Percentiles rank a stretch among this genome's conserved stretches.
phyloP scores from a whole-genome alignment of 2,797 vertebrate genomes.

The Clamator glandarius region DNA sequence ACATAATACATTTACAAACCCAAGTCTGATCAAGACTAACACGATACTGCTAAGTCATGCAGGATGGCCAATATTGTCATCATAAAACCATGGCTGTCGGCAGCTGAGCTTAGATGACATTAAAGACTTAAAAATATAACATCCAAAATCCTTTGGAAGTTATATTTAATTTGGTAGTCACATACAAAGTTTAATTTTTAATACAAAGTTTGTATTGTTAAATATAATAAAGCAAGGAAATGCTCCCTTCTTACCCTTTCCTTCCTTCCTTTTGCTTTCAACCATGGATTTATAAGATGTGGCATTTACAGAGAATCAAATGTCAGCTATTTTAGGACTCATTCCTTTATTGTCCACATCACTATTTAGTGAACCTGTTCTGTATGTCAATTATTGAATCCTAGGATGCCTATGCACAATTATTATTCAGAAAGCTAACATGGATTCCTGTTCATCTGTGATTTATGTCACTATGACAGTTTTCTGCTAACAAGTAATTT shows the following conservation, averaged over 20 bases:
- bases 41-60: background rate
- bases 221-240: background rate
- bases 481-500: background rate
- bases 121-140: background rate
- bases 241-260: background rate
- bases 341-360: background rate
- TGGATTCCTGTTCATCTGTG: background rate
- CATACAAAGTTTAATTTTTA: background rate
- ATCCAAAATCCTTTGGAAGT: background rate
- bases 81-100: background rate
- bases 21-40: background rate
- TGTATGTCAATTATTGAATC: background rate
- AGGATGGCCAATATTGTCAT: background rate
- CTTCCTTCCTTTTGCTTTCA: background rate
- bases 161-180: background rate
- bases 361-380: background rate
- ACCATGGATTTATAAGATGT: background rate
- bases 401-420: background rate
- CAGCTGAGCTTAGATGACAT: background rate
- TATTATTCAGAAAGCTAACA: background rate
- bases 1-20: background rate
- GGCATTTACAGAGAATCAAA: background rate
- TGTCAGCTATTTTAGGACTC: constrained; percentile 5
- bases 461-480: background rate
- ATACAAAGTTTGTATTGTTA: background rate